Percentiles rank a stretch among this genome's conserved stretches.
phyloP scores from a whole-genome alignment of 1,140 invertebrate species.

The Drosophila repletoides region DNA sequence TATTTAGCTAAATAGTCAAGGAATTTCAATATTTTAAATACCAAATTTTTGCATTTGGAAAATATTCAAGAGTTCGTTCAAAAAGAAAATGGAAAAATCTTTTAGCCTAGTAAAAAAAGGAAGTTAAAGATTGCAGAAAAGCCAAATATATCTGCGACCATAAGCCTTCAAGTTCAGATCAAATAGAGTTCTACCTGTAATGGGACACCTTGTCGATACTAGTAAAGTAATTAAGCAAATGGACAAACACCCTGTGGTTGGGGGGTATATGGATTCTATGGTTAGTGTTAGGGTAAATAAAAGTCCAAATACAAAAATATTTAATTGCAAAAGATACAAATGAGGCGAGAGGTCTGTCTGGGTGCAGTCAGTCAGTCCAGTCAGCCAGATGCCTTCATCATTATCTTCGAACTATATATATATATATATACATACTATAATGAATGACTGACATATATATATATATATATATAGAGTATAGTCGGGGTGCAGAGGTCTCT shows the following conservation, averaged over 20 bases:
- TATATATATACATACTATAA: not conserved
- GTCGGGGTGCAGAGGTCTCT: not conserved
- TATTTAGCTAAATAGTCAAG: no score
- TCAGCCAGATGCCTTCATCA: no score
- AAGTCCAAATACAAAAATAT: conserved; percentile 29
- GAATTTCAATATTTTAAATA: no score
- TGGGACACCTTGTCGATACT: no score
- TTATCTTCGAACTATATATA: no score
- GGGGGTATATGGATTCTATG: not conserved
- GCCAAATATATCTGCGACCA: no score
- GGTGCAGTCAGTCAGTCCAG: no score
- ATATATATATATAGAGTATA: not conserved
- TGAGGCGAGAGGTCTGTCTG: not conserved
- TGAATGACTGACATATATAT: not conserved
- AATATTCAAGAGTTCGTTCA: not conserved
- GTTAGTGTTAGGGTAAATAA: conserved; percentile 7
- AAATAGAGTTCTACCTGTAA: no score
- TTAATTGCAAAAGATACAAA: conserved; percentile 13
- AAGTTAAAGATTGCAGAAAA: no score
- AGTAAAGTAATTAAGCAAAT: conserved; percentile 41
- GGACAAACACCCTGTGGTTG: conserved; percentile 1
- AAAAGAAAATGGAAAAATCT: not conserved
- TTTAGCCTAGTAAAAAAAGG: no score
- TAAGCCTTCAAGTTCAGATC: no score
- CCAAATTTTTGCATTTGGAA: no score